phyloP scores from a whole-genome alignment of 2,888 invertebrate species.

The Phorcus lineatus region DNA sequence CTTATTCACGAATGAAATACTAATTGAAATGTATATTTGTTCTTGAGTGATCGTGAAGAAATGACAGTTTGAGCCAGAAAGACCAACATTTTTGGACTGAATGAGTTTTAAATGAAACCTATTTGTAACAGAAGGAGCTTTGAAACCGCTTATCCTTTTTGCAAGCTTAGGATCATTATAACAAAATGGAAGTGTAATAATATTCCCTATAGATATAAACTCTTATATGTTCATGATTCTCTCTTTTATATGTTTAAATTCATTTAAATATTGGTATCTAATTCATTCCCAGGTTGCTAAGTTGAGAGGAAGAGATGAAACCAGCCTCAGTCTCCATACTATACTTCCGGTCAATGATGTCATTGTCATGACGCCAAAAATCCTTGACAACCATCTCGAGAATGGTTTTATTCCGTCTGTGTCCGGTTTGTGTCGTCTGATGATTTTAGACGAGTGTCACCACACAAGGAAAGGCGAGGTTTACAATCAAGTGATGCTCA shows the following conservation, averaged over 20 bases:
- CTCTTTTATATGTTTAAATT: too few species aligned
- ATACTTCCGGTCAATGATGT: conserved; percentile 42
- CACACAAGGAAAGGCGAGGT: conserved; percentile 51
- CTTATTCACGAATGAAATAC: too few species aligned
- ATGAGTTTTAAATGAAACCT: too few species aligned
- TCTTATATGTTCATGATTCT: too few species aligned
- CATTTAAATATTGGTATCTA: too few species aligned
- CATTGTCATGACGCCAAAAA: conserved; percentile 69
- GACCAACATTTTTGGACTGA: too few species aligned
- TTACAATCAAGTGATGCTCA: conserved; percentile 51
- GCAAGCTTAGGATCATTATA: too few species aligned
- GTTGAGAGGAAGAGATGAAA: conserved; percentile 39
- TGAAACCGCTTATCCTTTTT: too few species aligned
- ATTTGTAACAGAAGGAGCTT: too few species aligned
- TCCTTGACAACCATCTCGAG: conserved; percentile 61
- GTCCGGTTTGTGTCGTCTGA: conserved; percentile 37
- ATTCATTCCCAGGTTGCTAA: background rate
- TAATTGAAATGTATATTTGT: background rate
- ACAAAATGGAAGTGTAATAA: too few species aligned
- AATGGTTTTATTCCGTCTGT: conserved; percentile 31
- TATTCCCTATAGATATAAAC: too few species aligned
- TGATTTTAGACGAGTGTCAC: conserved; percentile 58
- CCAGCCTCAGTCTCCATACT: conserved; percentile 36
- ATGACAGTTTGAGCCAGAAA: too few species aligned
- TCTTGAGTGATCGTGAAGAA: background rate